These are phyloP conservation scores for human (Homo sapiens) DNA, from an alignment of 2,113 vertebrate species.

Conservation along the genomic window DNA sequence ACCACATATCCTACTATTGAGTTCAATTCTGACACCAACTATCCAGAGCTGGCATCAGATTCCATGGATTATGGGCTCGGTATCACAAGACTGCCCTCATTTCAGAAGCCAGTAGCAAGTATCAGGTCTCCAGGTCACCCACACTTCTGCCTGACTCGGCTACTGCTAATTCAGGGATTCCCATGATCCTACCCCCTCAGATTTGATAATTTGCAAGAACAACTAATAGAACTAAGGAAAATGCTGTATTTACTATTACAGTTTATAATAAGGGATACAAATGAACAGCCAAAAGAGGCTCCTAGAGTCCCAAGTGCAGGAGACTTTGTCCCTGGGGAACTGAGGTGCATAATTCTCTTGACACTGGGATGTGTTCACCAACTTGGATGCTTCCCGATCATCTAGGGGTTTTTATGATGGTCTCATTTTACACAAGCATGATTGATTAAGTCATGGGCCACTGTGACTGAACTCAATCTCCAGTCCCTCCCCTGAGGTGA, in stretches of 20 bases:
- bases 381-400: neutral
- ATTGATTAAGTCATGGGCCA: neutral
- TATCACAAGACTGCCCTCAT: neutral
- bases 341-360: neutral
- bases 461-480: neutral
- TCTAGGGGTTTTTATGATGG: neutral
- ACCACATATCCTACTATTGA: neutral
- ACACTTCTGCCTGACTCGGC: neutral
- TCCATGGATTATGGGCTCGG: neutral
- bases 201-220: neutral
- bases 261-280: neutral
- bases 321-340: too few relatives aligned
- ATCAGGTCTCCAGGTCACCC: neutral
- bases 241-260: too few relatives aligned
- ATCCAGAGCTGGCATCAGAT: neutral
- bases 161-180: neutral
- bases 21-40: neutral
- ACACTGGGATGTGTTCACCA: neutral
- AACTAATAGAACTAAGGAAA: neutral
- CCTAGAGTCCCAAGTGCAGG: rapidly evolving
- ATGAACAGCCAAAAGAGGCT: neutral
- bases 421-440: neutral
- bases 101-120: neutral
- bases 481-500: neutral
- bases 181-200: neutral